A percentile compares a stretch with the other conserved stretches of the same genome.
Evolutionary conservation across 2,113 vertebrate species (phyloP).

Genomic region (Sclerurus mexicanus): DNA sequence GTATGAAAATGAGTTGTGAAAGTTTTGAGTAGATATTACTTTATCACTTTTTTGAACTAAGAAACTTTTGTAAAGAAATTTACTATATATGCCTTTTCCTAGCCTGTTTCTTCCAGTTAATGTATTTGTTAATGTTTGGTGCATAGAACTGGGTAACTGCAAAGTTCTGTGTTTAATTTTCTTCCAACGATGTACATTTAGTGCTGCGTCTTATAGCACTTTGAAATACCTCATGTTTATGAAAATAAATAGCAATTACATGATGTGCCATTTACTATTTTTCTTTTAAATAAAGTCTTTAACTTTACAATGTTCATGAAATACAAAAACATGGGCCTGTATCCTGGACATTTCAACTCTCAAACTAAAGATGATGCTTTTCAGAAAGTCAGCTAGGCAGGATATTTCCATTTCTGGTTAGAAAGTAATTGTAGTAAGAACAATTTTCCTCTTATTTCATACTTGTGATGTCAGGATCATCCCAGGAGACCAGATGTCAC

Average conservation of each 20-base stretch:
- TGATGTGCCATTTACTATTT: slow-evolving; percentile 62
- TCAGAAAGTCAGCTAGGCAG: neutral
- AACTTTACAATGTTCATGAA: neutral
- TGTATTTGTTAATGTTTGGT: slow-evolving; percentile 98
- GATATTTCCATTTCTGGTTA: neutral
- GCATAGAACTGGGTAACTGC: slow-evolving; percentile 98
- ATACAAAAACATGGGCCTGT: neutral
- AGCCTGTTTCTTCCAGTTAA: slow-evolving; percentile 90
- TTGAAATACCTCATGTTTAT: slow-evolving; percentile 99
- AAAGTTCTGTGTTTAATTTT: slow-evolving; percentile 91
- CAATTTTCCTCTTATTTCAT: neutral
- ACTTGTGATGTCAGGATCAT: neutral
- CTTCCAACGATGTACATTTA: slow-evolving; percentile 93
- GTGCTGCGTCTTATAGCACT: slow-evolving; percentile 99
- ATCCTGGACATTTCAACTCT: neutral
- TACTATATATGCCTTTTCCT: slow-evolving; percentile 94
- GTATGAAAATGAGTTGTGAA: slow-evolving; percentile 99
- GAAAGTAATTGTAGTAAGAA: neutral
- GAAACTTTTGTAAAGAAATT: slow-evolving; percentile 98
- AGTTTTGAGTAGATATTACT: slow-evolving; percentile 99
- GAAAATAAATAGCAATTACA: slow-evolving; percentile 98
- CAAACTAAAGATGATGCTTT: neutral
- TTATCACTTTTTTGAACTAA: slow-evolving; percentile 95
- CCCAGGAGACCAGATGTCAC: neutral
- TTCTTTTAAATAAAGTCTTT: slow-evolving; percentile 35